Conservation (phyloP, 2,113 vertebrate species). For the Campylomormyrus numenius region DNA sequence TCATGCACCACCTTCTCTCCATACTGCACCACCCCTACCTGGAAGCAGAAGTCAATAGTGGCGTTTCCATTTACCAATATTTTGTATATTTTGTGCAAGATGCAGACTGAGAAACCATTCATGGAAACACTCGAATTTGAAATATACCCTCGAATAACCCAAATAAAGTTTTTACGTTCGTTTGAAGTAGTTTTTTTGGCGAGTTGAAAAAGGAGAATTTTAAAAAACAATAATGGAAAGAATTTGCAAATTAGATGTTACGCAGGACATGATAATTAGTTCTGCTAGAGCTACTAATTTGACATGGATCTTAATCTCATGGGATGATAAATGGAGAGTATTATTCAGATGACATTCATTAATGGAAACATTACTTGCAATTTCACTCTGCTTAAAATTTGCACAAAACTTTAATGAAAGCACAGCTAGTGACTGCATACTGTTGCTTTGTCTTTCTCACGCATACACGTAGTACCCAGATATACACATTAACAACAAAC, state of each 20-base stretch:
- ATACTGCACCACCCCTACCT: constrained; percentile 92
- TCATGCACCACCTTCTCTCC: constrained; percentile 87
- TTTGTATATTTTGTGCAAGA: neutral
- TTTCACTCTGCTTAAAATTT: neutral
- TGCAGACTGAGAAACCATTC: neutral
- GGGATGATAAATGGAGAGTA: neutral
- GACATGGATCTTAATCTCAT: neutral
- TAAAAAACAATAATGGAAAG: neutral
- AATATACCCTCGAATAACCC: neutral
- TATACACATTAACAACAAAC: constrained; percentile 47
- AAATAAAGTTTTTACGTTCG: neutral
- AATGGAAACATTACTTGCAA: neutral
- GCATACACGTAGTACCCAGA: neutral
- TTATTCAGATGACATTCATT: neutral
- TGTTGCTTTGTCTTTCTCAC: neutral
- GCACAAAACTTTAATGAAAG: neutral
- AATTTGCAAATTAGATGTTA: neutral
- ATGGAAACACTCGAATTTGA: neutral
- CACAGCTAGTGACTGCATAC: neutral
- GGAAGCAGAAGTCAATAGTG: neutral
- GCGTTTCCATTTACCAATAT: neutral
- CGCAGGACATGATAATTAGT: neutral
- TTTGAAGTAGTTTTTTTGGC: neutral
- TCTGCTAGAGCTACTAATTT: neutral
- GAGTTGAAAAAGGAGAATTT: neutral